Percentiles rank a stretch among this genome's conserved stretches.
Conservation (phyloP, 1,140 invertebrate species). For the Brachionus plicatilis region DNA sequence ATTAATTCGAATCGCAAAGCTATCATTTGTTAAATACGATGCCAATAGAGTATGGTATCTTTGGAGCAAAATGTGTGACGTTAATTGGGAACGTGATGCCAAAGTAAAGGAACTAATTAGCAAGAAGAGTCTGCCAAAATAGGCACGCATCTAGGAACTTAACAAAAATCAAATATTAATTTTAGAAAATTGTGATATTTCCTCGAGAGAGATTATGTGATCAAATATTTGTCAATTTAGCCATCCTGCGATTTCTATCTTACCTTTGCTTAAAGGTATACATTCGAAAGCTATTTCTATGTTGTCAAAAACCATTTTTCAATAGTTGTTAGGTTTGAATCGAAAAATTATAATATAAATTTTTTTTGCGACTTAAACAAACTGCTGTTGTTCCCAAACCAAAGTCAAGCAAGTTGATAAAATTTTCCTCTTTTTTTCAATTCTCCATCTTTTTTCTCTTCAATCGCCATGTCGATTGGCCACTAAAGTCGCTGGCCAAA, state of each 20-base stretch:
- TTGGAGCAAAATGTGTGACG: neutral
- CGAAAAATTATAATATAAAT: neutral
- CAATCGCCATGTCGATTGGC: neutral
- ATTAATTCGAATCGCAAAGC: neutral
- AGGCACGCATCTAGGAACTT: neutral
- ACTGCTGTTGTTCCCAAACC: neutral
- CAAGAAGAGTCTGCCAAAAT: neutral
- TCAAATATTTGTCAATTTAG: neutral
- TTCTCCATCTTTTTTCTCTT: neutral
- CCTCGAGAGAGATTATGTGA: neutral
- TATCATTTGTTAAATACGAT: neutral
- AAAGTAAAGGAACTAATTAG: neutral
- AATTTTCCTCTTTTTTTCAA: too few species aligned
- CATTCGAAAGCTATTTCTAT: neutral
- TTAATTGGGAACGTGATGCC: neutral
- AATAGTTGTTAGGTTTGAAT: neutral
- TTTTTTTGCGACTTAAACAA: constrained; percentile 21
- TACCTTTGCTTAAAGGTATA: neutral
- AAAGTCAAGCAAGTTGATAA: neutral
- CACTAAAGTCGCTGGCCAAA: neutral
- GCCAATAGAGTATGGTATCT: neutral
- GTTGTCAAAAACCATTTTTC: neutral
- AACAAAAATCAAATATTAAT: neutral
- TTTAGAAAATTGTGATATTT: neutral
- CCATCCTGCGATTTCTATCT: neutral